These are phyloP conservation scores for Cynocephalus volans DNA, from an alignment of 2,113 vertebrate species.

Conservation along the genomic window DNA sequence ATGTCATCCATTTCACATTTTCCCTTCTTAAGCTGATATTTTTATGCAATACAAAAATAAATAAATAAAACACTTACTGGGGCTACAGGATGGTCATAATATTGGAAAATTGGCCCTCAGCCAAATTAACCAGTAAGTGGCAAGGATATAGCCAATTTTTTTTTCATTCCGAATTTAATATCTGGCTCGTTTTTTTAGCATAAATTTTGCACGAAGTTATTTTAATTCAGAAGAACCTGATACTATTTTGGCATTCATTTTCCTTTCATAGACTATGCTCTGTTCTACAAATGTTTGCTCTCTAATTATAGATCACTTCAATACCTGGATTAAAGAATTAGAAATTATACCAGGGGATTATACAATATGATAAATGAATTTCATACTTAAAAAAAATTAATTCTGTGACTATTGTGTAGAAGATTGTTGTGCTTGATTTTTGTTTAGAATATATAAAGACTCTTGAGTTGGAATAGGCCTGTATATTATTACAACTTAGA, in stretches of 20 bases:
- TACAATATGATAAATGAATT: conserved; percentile 22
- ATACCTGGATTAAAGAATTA: conserved; percentile 78
- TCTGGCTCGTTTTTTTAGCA: conserved; percentile 83
- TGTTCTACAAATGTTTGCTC: conserved; percentile 77
- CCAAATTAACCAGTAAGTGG: conserved; percentile 82
- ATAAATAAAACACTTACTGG: conserved; percentile 84
- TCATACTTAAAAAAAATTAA: conserved; percentile 20
- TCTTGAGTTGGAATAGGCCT: not conserved
- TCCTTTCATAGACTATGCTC: conserved; percentile 81
- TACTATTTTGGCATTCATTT: conserved; percentile 78
- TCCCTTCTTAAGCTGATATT: conserved; percentile 82
- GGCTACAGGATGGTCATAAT: conserved; percentile 83
- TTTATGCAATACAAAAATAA: conserved; percentile 85
- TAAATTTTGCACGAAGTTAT: conserved; percentile 80
- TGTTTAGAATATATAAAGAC: not conserved
- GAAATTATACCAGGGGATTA: conserved; percentile 33
- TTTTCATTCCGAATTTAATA: conserved; percentile 86
- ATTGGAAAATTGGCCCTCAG: conserved; percentile 73
- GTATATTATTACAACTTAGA: not conserved
- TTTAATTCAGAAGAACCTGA: conserved; percentile 83
- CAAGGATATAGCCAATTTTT: conserved; percentile 81
- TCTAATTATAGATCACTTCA: conserved; percentile 78
- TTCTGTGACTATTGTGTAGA: not conserved
- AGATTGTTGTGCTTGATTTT: not conserved
- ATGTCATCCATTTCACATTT: conserved; percentile 86